These are phyloP conservation scores for Characodon lateralis DNA, from an alignment of 2,797 vertebrate species.

Conservation along the genomic window DNA sequence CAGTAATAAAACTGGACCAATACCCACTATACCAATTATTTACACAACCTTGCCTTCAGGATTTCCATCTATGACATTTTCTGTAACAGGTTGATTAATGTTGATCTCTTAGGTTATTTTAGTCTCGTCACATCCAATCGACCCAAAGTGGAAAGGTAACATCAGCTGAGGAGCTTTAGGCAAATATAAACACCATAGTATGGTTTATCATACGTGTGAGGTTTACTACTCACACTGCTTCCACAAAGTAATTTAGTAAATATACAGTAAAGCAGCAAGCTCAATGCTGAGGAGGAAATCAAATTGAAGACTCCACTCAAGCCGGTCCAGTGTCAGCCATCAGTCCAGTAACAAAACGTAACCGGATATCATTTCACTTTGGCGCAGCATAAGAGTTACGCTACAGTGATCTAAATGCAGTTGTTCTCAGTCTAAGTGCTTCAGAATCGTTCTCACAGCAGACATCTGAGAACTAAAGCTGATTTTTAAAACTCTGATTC, in stretches of 20 bases:
- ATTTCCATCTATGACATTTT: constrained; percentile 22
- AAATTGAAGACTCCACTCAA: constrained; percentile 54
- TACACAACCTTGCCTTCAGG: constrained; percentile 56
- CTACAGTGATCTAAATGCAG: constrained; percentile 47
- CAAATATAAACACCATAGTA: constrained; percentile 46
- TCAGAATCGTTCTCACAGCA: constrained; percentile 34
- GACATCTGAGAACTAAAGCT: constrained; percentile 49
- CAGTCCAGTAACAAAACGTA: constrained; percentile 55
- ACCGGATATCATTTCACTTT: constrained; percentile 68
- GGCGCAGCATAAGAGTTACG: constrained; percentile 49
- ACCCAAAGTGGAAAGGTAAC: constrained; percentile 51
- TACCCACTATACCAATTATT: constrained; percentile 47
- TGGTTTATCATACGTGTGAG: constrained; percentile 46
- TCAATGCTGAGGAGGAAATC: constrained; percentile 55
- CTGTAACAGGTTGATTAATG: constrained; percentile 40
- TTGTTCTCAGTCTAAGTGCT: constrained; percentile 43
- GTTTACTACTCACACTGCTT: constrained; percentile 29
- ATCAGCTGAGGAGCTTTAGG: constrained; percentile 48
- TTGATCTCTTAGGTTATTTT: constrained; percentile 55
- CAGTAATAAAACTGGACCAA: constrained; percentile 43
- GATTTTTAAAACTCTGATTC: constrained; percentile 42
- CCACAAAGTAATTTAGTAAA: constrained; percentile 33
- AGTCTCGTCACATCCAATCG: constrained; percentile 31
- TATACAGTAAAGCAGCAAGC: constrained; percentile 35
- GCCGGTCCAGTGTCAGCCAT: constrained; percentile 47